phyloP scores from a whole-genome alignment of 2,888 invertebrate species.

The Acleris laterana region DNA sequence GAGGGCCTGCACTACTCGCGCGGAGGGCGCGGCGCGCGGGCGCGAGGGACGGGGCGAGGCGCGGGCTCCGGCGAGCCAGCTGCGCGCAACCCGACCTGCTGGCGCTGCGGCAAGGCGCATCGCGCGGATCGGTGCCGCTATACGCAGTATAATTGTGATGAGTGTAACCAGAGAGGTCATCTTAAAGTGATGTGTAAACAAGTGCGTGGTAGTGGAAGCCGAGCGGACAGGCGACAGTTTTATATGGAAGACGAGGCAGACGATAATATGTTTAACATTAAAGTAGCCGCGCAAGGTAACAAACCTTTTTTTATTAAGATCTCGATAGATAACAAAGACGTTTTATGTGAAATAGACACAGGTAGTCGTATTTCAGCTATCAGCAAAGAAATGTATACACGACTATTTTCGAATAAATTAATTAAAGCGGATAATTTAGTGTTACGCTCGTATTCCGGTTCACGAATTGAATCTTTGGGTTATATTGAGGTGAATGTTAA shows the following conservation, averaged over 20 bases:
- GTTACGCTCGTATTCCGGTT: constrained; percentile 29
- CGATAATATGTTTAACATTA: too few relatives aligned
- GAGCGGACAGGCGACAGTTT: too few relatives aligned
- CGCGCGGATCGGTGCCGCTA: not conserved
- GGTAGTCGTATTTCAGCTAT: not conserved
- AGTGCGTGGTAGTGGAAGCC: not conserved
- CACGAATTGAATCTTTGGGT: constrained; percentile 30
- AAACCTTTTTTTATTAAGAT: not conserved
- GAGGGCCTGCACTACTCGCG: not conserved
- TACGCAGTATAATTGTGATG: not conserved
- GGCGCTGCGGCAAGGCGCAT: not conserved
- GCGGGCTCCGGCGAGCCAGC: too few relatives aligned
- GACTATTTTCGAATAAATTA: not conserved
- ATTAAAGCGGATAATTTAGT: constrained; percentile 7
- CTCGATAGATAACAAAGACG: not conserved
- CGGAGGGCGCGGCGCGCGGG: too few relatives aligned
- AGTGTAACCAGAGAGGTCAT: not conserved
- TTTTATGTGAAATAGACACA: not conserved
- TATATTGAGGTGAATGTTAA: too few relatives aligned
- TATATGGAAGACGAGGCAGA: too few relatives aligned
- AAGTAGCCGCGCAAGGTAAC: constrained; percentile 2
- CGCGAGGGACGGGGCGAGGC: too few relatives aligned
- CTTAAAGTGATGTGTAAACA: not conserved
- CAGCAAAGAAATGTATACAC: not conserved
- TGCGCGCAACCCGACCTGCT: too few relatives aligned